Base-by-base conservation (phyloP, 2,113 vertebrate species). In the Pelodiscus sinensis region DNA sequence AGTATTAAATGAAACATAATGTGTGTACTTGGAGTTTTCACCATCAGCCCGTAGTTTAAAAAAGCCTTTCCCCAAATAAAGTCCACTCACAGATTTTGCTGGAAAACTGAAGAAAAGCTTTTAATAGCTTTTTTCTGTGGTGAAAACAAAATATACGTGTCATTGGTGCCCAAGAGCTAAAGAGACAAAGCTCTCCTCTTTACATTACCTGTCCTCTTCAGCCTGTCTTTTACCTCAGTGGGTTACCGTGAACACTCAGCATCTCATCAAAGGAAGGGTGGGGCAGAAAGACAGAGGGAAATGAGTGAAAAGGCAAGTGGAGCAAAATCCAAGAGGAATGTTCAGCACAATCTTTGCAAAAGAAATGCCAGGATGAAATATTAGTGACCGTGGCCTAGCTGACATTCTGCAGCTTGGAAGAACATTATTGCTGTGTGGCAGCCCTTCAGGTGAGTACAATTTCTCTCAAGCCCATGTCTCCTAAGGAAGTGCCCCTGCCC, bases 61-160 rank as follows among this genome's bases (percentile, higher is more conserved):
- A 11, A 71, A 71, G n/a, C 19, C 84, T 96, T 91, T 83, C 27
- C 16, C 35, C 78, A 19, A 35, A 79, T 62, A 81, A 86, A 38
- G 65, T 8, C 24, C 52, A 80, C 82, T 65, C 15, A 18, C 84
- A 82, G 2, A 86, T 60, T 92, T 94, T 51, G 1, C 85, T 87
- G 56, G 78, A 94, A 90, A 94, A 4, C 38, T 84, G 86, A 92
- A 94, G 83, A 56, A 84, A 95, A 86, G 84, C 35, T 31, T 92
- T 90, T 25, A 65, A 88, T 18, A 82, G 38, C 35, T 38, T 78
- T 87, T 82, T 65, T 58, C 1, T 35, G 65, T 62, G 82, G n/a
- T 54, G 51, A 86, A 22, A 4, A 0, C 25, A 88, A 15, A 88
- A 86, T 62, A 1, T 82, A 18, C 51, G 21, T 90, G 68, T 38